Evolutionary conservation across 2,797 vertebrate species (phyloP).

Genomic region (Enteromius argenteus): DNA sequence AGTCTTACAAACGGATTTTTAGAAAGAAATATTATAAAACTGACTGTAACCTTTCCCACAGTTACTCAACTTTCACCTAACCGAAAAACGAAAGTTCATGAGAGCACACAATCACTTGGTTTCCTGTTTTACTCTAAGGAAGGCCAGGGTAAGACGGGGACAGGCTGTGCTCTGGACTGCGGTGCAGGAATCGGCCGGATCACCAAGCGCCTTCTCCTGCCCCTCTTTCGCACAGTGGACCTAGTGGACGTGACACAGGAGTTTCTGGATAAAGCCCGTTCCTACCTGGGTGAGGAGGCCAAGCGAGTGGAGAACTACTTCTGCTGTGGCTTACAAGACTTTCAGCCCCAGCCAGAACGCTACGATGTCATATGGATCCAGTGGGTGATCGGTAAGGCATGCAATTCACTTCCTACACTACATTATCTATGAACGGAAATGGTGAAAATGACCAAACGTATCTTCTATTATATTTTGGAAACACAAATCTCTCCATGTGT

Average conservation of each 20-base stretch:
- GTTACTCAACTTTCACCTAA: not conserved
- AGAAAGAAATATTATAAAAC: not conserved
- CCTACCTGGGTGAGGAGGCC: slow-evolving; percentile 89
- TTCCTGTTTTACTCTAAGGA: slow-evolving; percentile 76
- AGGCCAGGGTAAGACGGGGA: slow-evolving; percentile 83
- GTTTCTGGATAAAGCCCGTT: slow-evolving; percentile 90
- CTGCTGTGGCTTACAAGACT: slow-evolving; percentile 93
- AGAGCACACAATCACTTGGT: not conserved
- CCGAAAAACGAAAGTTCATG: not conserved
- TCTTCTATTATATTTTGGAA: not conserved
- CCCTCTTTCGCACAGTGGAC: slow-evolving; percentile 91
- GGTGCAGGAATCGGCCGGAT: slow-evolving; percentile 95
- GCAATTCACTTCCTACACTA: not conserved
- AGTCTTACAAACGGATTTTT: not conserved
- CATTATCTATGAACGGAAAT: not conserved
- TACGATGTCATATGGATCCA: slow-evolving; percentile 99
- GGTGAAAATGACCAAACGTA: not conserved
- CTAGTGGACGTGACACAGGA: slow-evolving; percentile 95
- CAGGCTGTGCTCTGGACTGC: slow-evolving; percentile 89
- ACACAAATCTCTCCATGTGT: not conserved
- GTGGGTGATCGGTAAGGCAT: slow-evolving; percentile 93
- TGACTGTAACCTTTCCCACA: not conserved
- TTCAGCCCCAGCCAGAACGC: slow-evolving; percentile 82
- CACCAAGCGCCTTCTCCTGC: slow-evolving; percentile 92
- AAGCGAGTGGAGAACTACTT: slow-evolving; percentile 88